Percentiles rank a stretch among this genome's conserved stretches.
phyloP scores from a whole-genome alignment of 2,113 vertebrate species.

The Symphodus melops region DNA sequence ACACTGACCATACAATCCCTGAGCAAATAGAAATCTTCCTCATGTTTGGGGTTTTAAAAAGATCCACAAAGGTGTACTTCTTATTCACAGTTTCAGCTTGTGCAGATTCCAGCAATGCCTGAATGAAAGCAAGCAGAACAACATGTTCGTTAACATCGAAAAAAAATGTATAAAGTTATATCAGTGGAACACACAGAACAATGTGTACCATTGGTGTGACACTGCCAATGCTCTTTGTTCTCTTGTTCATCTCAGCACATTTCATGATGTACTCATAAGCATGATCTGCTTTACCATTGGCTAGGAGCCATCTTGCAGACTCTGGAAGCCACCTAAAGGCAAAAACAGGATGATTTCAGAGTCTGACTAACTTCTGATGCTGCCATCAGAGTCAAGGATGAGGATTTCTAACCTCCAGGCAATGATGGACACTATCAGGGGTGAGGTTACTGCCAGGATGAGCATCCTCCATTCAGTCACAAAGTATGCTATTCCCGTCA shows the following conservation, averaged over 20 bases:
- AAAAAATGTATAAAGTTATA: not conserved
- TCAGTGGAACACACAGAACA: not conserved
- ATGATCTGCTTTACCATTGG: constrained; percentile 80
- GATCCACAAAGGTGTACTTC: constrained; percentile 77
- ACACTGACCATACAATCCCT: constrained; percentile 78
- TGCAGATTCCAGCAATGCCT: constrained; percentile 73
- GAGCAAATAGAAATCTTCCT: constrained; percentile 74
- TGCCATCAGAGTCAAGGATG: not conserved
- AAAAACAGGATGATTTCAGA: constrained; percentile 1
- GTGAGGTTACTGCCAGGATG: constrained; percentile 73
- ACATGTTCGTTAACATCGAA: not conserved
- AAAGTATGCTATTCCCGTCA: constrained; percentile 71
- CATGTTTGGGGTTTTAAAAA: constrained; percentile 78
- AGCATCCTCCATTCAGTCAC: constrained; percentile 81
- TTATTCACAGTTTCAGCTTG: constrained; percentile 33
- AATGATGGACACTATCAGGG: constrained; percentile 71
- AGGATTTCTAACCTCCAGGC: constrained; percentile 76
- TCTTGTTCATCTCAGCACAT: constrained; percentile 87
- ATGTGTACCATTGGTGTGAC: constrained; percentile 82
- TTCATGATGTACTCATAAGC: constrained; percentile 85
- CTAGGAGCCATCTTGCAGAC: constrained; percentile 91
- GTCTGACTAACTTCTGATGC: not conserved
- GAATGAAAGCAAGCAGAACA: constrained; percentile 1
- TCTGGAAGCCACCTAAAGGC: constrained; percentile 91
- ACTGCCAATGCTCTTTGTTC: constrained; percentile 56